phyloP scores from a whole-genome alignment of 2,797 vertebrate genomes.

The Tachyglossus aculeatus region DNA sequence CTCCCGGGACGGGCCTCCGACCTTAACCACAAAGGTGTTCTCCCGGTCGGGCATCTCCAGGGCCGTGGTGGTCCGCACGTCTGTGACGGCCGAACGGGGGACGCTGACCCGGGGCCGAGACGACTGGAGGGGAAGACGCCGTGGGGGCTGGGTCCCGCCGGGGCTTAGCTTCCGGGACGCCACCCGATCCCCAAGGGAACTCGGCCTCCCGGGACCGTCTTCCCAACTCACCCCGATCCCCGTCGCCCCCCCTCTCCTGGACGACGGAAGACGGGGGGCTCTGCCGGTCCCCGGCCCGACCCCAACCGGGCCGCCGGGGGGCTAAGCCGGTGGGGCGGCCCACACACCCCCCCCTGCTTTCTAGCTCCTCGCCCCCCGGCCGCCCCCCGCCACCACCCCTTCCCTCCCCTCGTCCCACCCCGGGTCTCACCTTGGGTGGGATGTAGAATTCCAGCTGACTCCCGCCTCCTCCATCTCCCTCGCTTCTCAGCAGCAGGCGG shows the following conservation, averaged over 20 bases:
- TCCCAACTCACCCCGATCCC: too few species aligned
- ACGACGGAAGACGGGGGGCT: too few species aligned
- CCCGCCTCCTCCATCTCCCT: slow-evolving; percentile 81
- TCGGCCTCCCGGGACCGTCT: background rate
- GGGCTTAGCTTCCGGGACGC: too few species aligned
- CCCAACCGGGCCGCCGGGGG: too few species aligned
- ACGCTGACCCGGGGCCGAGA: slow-evolving; percentile 87
- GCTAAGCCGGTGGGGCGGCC: too few species aligned
- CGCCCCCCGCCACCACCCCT: too few species aligned
- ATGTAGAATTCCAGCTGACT: slow-evolving; percentile 91
- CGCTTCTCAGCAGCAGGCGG: slow-evolving; percentile 84
- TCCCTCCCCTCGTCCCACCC: too few species aligned
- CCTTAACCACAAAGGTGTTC: slow-evolving; percentile 91
- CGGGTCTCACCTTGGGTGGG: slow-evolving; percentile 88
- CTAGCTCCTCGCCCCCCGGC: too few species aligned
- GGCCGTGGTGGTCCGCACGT: slow-evolving; percentile 87
- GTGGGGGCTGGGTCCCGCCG: background rate
- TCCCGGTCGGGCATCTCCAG: slow-evolving; percentile 92
- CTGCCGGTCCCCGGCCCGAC: too few species aligned
- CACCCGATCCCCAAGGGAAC: background rate
- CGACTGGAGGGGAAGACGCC: slow-evolving; percentile 64
- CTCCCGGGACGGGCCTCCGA: slow-evolving; percentile 39
- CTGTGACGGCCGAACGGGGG: slow-evolving; percentile 83
- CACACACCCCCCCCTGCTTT: too few species aligned
- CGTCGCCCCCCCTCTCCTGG: too few species aligned